Conservation (phyloP, 2,797 vertebrate genomes). For the Sternotherus odoratus region DNA sequence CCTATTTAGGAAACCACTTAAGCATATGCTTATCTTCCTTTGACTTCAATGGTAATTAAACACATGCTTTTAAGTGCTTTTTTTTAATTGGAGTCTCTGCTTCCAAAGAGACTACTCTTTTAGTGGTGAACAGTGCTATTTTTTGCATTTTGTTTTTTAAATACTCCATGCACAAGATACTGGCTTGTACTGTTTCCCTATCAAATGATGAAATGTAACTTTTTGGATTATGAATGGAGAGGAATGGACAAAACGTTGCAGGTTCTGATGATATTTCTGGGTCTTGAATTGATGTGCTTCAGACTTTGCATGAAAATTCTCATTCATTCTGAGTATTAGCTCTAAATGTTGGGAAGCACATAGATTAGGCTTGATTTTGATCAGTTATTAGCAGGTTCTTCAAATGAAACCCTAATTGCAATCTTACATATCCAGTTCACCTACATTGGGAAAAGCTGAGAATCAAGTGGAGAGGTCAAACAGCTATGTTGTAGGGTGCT, state of each 20-base stretch:
- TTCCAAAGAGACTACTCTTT: neutral
- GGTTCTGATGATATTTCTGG: neutral
- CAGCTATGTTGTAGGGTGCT: neutral
- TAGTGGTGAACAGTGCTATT: neutral
- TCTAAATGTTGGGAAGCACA: neutral
- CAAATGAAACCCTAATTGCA: neutral
- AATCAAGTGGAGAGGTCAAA: neutral
- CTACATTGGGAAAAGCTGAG: neutral
- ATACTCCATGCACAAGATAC: neutral
- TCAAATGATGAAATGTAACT: neutral
- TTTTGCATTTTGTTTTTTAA: neutral
- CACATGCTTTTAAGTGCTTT: neutral
- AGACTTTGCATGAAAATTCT: neutral
- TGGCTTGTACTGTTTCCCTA: neutral
- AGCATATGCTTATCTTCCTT: neutral
- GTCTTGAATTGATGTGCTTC: neutral
- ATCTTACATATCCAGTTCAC: neutral
- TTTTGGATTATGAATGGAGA: neutral
- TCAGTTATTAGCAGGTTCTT: neutral
- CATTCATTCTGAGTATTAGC: neutral
- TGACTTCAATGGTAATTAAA: neutral
- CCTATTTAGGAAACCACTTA: neutral
- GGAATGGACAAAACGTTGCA: neutral
- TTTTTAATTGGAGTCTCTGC: neutral
- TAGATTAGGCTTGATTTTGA: neutral